Base-by-base conservation (phyloP, 1,140 invertebrate species). In the Temnothorax curvispinosus region DNA sequence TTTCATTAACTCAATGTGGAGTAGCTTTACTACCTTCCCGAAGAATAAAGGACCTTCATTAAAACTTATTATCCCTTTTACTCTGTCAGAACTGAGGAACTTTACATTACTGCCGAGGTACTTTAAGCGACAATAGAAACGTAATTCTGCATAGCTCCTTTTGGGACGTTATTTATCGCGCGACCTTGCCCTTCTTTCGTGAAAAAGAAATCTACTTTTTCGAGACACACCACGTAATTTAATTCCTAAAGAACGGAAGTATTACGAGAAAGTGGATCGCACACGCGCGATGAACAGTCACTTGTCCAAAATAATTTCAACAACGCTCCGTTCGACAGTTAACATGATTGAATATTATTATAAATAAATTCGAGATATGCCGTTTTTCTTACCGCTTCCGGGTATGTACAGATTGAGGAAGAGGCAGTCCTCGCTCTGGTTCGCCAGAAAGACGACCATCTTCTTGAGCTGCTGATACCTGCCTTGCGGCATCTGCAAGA, bases 371-470 rank as follows among this genome's bases (percentile, higher is more conserved):
- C 18, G 27, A 27, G 27, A 27, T 32, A 7, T 35, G 27, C 3
- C n/a, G 27, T 27, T 4, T 27, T 4, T 95, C 97, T 96, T 92
- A 98, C 97, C 97, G 95, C 97, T 97, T 95, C 97, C 97, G 82
- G 98, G 98, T 81, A 98, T 97, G 93, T 98, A 98, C 77, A 99
- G 97, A 94, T 99, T 99, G 88, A 99, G 96, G 93, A 97, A 98
- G 60, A 99, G 96, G 94, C 98, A 99, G 95, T 99, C 98, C 95
- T 99, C 98, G 94, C 97, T 98, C 94, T 98, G 98, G 92, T 98
- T 97, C 87, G 95, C 95, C 44, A 99, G 95, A 89, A 97, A 95
- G 8, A 97, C 97, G 27, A 97, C 91, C 64, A 97, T 95, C 88
- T 96, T 96, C 78, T 96, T 96, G 74, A 98, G 94, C 92, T 97